phyloP scores from a whole-genome alignment of 30 jellyfish, hydroid and myxozoan species.

The Nemopilema nomurai region DNA sequence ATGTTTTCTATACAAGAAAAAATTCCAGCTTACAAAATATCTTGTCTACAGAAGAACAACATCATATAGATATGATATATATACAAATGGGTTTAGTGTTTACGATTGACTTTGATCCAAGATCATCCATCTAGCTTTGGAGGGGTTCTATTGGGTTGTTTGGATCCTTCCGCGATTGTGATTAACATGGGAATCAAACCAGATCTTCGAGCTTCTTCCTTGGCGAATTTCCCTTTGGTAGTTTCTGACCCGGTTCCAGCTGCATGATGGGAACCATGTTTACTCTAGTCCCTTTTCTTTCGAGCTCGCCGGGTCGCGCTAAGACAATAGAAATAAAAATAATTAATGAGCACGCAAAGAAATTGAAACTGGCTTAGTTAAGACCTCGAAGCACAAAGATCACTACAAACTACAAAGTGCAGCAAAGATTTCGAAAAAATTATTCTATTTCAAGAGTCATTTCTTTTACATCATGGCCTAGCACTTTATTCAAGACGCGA shows the following conservation, averaged over 20 bases:
- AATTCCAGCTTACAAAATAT: conserved; percentile 24
- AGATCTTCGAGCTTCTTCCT: conserved; percentile 39
- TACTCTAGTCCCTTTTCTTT: conserved; percentile 86
- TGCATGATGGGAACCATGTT: conserved; percentile 81
- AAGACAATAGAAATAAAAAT: neutral
- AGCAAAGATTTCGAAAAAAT: no score
- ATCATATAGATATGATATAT: conserved; percentile 5
- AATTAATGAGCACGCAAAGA: neutral
- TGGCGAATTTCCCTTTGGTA: conserved; percentile 61
- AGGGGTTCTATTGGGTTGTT: neutral
- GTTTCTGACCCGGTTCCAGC: conserved; percentile 82
- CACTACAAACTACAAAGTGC: no score
- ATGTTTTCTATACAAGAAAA: neutral
- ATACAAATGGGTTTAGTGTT: neutral
- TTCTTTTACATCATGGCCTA: no score
- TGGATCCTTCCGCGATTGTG: neutral
- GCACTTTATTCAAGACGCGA: no score
- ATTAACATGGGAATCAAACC: conserved; percentile 2
- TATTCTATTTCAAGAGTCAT: no score
- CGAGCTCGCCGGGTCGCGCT: conserved; percentile 86
- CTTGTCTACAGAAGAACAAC: conserved; percentile 10
- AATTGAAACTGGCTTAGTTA: no score
- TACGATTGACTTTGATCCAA: neutral
- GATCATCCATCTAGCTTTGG: neutral
- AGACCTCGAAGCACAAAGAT: no score